phyloP scores from a whole-genome alignment of 2,797 vertebrate genomes.

The Urophycis tenuis region DNA sequence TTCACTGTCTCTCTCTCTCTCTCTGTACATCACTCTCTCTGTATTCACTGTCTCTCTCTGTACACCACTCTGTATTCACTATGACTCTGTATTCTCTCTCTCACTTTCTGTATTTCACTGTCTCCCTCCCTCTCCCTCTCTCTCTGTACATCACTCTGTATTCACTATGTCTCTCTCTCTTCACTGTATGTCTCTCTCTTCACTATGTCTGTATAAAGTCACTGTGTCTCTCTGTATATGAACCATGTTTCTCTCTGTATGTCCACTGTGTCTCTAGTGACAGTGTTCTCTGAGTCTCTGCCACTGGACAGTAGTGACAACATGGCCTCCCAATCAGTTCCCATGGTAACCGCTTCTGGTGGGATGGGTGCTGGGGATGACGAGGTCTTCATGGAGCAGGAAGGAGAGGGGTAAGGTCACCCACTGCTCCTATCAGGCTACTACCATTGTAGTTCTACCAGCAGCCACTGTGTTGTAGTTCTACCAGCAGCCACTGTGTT shows the following conservation, averaged over 20 bases:
- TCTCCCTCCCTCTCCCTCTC: too few relatives aligned
- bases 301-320: slow-evolving; percentile 82
- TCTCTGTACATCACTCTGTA: too few relatives aligned
- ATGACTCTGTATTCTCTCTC: too few relatives aligned
- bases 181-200: neutral
- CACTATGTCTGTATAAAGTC: neutral
- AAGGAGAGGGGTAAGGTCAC: slow-evolving; percentile 80
- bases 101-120: too few relatives aligned
- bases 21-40: too few relatives aligned
- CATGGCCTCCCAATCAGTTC: slow-evolving; percentile 93
- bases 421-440: neutral
- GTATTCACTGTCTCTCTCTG: too few relatives aligned
- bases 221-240: neutral
- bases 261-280: slow-evolving; percentile 68
- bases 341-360: slow-evolving; percentile 92
- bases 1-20: too few relatives aligned
- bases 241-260: neutral
- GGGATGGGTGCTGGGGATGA: slow-evolving; percentile 78
- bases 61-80: too few relatives aligned
- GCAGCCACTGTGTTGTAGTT: too few relatives aligned
- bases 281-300: slow-evolving; percentile 88
- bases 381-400: slow-evolving; percentile 93
- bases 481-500: too few relatives aligned
- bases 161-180: neutral
- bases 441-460: neutral